A percentile compares a stretch with the other conserved stretches of the same genome.
Evolutionary conservation across 2,113 vertebrate species (phyloP).

Genomic region (Merops nubicus): DNA sequence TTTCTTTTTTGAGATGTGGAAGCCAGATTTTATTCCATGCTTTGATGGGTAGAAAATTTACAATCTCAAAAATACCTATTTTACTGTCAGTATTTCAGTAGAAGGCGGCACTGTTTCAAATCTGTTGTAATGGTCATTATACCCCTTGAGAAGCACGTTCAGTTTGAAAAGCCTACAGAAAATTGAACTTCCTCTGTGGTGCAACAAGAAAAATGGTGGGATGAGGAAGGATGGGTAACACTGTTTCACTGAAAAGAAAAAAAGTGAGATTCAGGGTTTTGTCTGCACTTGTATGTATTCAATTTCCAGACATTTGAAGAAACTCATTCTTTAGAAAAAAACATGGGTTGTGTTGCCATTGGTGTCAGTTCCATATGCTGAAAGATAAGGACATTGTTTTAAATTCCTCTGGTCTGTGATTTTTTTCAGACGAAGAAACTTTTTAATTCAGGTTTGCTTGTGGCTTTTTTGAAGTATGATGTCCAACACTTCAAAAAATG

Average conservation of each 20-base stretch:
- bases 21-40: background rate
- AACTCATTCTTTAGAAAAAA: background rate
- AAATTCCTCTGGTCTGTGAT: background rate
- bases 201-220: background rate
- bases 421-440: background rate
- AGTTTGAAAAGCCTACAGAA: background rate
- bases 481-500: background rate
- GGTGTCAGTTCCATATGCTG: background rate
- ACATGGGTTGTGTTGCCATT: background rate
- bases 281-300: background rate
- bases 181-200: fast-evolving
- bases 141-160: background rate
- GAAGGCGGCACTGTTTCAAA: background rate
- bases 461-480: background rate
- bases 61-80: background rate
- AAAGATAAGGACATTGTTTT: background rate
- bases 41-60: background rate
- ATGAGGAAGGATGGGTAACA: background rate
- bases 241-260: background rate
- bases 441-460: background rate
- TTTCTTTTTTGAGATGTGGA: fast-evolving
- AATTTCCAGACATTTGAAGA: background rate
- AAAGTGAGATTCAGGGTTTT: background rate
- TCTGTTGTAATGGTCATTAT: fast-evolving
- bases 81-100: background rate